phyloP scores from a whole-genome alignment of 2,797 vertebrate species.

The Sebastes iracundus region DNA sequence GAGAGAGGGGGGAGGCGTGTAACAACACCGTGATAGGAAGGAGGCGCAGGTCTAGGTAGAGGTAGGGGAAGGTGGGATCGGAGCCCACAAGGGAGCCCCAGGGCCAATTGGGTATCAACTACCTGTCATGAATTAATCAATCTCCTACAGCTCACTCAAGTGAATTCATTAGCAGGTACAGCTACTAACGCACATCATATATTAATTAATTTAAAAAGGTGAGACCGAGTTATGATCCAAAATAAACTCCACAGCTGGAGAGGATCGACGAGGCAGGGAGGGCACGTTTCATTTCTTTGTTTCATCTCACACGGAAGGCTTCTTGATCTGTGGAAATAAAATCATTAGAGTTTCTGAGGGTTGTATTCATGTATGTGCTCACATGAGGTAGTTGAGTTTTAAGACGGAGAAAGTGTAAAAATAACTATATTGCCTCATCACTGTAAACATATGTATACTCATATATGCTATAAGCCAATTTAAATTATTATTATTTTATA shows the following conservation, averaged over 20 bases:
- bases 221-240: slow-evolving; percentile 49
- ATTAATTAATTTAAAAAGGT: slow-evolving; percentile 67
- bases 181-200: slow-evolving; percentile 27
- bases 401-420: background rate
- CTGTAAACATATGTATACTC: background rate
- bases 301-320: background rate
- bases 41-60: background rate
- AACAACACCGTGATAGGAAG: background rate
- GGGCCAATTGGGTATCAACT: slow-evolving; percentile 44
- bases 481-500: background rate
- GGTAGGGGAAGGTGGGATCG: slow-evolving; percentile 20
- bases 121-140: slow-evolving; percentile 75
- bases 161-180: slow-evolving; percentile 76
- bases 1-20: background rate
- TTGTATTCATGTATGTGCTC: background rate
- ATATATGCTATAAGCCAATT: background rate
- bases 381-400: background rate
- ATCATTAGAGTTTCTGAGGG: background rate
- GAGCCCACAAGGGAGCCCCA: slow-evolving; percentile 41
- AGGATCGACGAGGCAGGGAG: background rate
- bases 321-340: background rate
- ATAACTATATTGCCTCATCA: background rate
- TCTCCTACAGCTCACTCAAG: slow-evolving; percentile 43
- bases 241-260: slow-evolving; percentile 67
- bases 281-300: slow-evolving; percentile 7